Percentiles rank a stretch among this genome's conserved stretches.
Evolutionary conservation across 2,797 vertebrate genomes (phyloP).

Genomic region (Betta splendens): DNA sequence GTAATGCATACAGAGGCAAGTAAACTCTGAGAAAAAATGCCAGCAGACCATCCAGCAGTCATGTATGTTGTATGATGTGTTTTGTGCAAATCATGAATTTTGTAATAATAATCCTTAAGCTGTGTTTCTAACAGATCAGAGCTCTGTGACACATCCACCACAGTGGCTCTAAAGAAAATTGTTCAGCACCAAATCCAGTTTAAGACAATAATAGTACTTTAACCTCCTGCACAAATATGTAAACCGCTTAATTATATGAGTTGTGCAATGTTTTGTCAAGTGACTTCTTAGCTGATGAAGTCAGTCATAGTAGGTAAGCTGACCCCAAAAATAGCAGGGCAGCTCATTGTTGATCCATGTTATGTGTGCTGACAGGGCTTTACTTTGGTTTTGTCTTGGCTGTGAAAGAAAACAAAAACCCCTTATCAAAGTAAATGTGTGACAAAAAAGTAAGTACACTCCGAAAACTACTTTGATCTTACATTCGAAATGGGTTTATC

Average conservation of each 20-base stretch:
- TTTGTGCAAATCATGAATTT: conserved; percentile 27
- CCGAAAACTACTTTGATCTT: neutral
- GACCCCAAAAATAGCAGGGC: conserved; percentile 33
- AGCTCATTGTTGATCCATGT: conserved; percentile 47
- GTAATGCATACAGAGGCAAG: no score
- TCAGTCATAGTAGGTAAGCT: conserved; percentile 76
- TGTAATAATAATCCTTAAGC: conserved; percentile 50
- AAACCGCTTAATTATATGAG: conserved; percentile 73
- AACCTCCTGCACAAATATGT: conserved; percentile 60
- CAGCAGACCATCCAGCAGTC: no score
- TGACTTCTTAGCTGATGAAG: conserved; percentile 70
- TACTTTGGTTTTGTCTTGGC: neutral
- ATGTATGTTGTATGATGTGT: conserved; percentile 7
- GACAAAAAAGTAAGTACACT: neutral
- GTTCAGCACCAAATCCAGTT: conserved; percentile 64
- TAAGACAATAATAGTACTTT: conserved; percentile 69
- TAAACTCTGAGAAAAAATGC: no score
- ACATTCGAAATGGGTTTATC: neutral
- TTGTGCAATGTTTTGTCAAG: conserved; percentile 53
- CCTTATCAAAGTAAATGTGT: conserved; percentile 21
- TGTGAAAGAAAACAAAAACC: neutral
- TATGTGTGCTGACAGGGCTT: conserved; percentile 10
- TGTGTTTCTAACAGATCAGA: conserved; percentile 15
- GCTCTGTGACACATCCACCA: conserved; percentile 17
- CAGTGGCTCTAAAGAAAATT: conserved; percentile 48